phyloP scores from a whole-genome alignment of 2,888 invertebrate genomes.

The Cremastinae sp. region DNA sequence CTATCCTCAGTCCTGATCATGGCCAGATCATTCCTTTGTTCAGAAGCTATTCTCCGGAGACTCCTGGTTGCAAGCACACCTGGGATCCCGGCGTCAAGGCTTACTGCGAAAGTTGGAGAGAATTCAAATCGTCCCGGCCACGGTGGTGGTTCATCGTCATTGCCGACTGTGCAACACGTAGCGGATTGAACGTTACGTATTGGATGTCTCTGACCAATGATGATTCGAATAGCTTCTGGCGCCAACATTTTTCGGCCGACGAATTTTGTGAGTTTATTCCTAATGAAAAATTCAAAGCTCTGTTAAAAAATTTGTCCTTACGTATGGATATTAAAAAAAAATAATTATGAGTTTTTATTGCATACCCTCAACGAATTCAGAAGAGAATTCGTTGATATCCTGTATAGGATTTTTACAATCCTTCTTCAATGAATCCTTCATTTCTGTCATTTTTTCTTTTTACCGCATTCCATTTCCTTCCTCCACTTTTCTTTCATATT shows the following conservation, averaged over 20 bases:
- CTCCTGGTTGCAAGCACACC: conserved; percentile 83
- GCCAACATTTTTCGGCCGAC: conserved; percentile 95
- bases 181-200: conserved; percentile 91
- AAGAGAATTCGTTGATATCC: no score
- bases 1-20: conserved; percentile 86
- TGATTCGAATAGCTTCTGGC: conserved; percentile 89
- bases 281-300: no score
- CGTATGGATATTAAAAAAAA: no score
- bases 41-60: conserved; percentile 78
- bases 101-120: conserved; percentile 80
- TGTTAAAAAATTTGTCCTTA: no score
- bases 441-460: no score
- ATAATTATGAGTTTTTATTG: no score
- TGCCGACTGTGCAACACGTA: conserved; percentile 76
- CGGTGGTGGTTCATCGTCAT: conserved; percentile 96
- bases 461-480: not conserved
- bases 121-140: conserved; percentile 90
- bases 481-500: no score
- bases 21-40: conserved; percentile 91
- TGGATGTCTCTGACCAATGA: conserved; percentile 92
- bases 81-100: conserved; percentile 54
- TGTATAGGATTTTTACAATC: no score
- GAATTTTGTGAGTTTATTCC: conserved; percentile 93
- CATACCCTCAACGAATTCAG: no score
- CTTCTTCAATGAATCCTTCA: no score